A percentile compares a stretch with the other conserved stretches of the same genome.
phyloP scores from a whole-genome alignment of 2,113 vertebrate genomes.

The Phrynosoma platyrhinos region DNA sequence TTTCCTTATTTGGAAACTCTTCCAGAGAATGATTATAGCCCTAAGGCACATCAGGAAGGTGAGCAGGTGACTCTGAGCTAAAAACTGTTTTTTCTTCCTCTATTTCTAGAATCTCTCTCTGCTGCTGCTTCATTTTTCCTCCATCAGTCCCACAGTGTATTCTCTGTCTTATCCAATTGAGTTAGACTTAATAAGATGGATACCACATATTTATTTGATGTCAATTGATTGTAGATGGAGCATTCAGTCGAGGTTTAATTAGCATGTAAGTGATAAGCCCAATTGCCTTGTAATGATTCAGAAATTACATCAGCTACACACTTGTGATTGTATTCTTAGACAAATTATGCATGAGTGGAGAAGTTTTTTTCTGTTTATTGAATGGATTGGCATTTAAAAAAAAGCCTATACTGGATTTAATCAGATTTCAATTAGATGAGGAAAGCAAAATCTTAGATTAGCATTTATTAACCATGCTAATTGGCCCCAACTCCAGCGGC shows the following conservation, averaged over 20 bases:
- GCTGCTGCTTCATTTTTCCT: not conserved
- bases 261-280: slow-evolving; percentile 73
- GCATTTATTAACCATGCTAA: slow-evolving; percentile 65
- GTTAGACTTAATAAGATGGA: slow-evolving; percentile 62
- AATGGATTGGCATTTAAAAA: slow-evolving; percentile 43
- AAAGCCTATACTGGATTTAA: slow-evolving; percentile 58
- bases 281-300: slow-evolving; percentile 71
- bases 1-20: not conserved
- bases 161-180: slow-evolving; percentile 40
- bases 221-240: slow-evolving; percentile 70
- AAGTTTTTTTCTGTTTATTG: slow-evolving; percentile 66
- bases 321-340: slow-evolving; percentile 62
- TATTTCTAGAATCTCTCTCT: not conserved
- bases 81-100: not conserved
- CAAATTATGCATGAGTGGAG: slow-evolving; percentile 55
- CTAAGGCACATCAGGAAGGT: not conserved
- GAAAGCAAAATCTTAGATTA: slow-evolving; percentile 68
- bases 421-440: slow-evolving; percentile 65
- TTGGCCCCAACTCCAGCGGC: slow-evolving; percentile 51
- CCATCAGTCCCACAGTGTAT: not conserved
- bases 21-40: not conserved
- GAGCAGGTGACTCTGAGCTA: not conserved
- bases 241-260: slow-evolving; percentile 68
- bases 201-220: slow-evolving; percentile 48
- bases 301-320: slow-evolving; percentile 69